phyloP scores from a whole-genome alignment of 2,113 vertebrate species.

The Semicossyphus pulcher region DNA sequence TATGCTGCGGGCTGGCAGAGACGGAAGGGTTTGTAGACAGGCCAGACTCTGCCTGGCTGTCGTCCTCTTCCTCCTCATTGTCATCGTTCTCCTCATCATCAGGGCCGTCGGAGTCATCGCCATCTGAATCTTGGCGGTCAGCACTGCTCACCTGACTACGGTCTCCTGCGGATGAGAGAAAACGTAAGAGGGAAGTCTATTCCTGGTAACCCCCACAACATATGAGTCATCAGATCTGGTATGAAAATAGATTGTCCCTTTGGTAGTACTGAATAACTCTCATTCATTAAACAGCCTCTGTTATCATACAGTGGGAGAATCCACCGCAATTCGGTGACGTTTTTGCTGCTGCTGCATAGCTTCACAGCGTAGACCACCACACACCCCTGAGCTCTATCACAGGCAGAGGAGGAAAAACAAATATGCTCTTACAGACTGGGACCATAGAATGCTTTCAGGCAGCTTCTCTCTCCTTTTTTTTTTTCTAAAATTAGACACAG shows the following conservation, averaged over 20 bases:
- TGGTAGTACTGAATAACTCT: background rate
- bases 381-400: conserved; percentile 55
- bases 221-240: conserved; percentile 29
- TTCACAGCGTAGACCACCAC: conserved; percentile 44
- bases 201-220: conserved; percentile 2
- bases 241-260: background rate
- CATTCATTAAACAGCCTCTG: conserved; percentile 33
- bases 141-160: conserved; percentile 85
- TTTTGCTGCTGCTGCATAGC: conserved; percentile 26
- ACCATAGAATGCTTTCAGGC: conserved; percentile 73
- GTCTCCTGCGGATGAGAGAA: conserved; percentile 84
- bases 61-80: conserved; percentile 97
- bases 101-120: conserved; percentile 91
- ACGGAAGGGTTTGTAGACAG: conserved; percentile 94
- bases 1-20: conserved; percentile 93
- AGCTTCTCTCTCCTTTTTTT: conserved; percentile 50
- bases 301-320: conserved; percentile 12
- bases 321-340: background rate
- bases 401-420: conserved; percentile 73
- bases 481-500: conserved; percentile 84
- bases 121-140: conserved; percentile 91
- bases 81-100: conserved; percentile 95
- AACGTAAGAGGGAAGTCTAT: background rate
- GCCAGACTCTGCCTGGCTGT: conserved; percentile 95
- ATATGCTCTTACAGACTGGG: conserved; percentile 63